Evolutionary conservation across 2,113 vertebrate species (phyloP), one percentile per base, ranked within the genome.

Genomic region (Neomonachus schauinslandi): DNA sequence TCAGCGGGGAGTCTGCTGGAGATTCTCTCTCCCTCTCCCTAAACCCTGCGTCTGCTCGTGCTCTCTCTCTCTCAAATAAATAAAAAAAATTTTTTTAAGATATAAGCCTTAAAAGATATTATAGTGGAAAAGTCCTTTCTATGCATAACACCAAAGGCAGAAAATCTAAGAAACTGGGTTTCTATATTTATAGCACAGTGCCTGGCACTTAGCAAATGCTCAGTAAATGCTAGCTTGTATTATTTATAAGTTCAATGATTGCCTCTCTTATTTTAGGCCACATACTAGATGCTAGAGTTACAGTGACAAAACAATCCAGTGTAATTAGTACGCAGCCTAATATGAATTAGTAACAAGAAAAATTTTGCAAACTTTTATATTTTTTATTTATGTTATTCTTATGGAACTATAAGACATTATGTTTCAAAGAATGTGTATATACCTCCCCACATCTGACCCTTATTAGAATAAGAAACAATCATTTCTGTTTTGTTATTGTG

Each of bases 81-180:
- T 67, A 33, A 39, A 39, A 39, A 39, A 39, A 39, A 39, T 39
- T 39, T 39, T 39, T 39, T 33, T 0, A 69, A 69, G 67, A 42
- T 22, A 18, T 14, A 95, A 97, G 7, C 26, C 21, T 94, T 90
- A 72, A 92, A 84, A 92, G 22, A 76, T 69, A 28, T 61, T 79
- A 42, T 5, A 49, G 33, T 77, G 33, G 46, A 57, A 76, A 49
- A 67, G 79, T 72, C 5, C 11, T 89, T 49, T 76, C 59, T 94
- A 61, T 4, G 31, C 7, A 26, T 39, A 63, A 61, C 0, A 59
- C 8, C 65, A 86, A 15, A 13, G 49, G 8, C 21, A 61, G 63
- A 82, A 59, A 26, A n/a, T 46, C 13, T 19, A 91, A 57, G 33
- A n/a, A 31, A 36, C 19, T 36, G 77, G 31, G 63, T 72, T n/a